These are phyloP conservation scores for Melitaea athalia DNA, from an alignment of 2,888 invertebrate species.

Conservation along the genomic window DNA sequence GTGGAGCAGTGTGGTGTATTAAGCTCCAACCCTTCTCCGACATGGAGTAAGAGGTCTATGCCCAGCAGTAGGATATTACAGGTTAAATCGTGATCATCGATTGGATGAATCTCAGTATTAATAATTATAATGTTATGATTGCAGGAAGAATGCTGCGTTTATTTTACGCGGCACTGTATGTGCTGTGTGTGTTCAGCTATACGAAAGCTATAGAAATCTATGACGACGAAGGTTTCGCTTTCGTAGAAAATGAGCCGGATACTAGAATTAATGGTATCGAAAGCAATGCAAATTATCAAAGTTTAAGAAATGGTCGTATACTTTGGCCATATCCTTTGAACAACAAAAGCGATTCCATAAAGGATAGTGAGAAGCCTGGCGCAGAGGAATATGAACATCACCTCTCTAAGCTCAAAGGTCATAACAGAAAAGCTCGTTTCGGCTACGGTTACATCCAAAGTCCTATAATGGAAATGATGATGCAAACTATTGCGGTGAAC, in stretches of 20 bases:
- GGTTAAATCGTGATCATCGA: no score
- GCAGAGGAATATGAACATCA: constrained; percentile 29
- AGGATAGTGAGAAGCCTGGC: constrained; percentile 24
- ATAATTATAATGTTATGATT: constrained; percentile 6
- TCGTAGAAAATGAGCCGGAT: constrained; percentile 50
- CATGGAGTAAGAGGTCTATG: no score
- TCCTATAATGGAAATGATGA: constrained; percentile 68
- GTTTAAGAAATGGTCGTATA: constrained; percentile 52
- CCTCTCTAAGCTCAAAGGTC: constrained; percentile 31
- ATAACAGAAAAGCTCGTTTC: constrained; percentile 48
- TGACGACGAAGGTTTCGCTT: constrained; percentile 51
- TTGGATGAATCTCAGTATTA: background rate
- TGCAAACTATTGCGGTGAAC: constrained; percentile 58
- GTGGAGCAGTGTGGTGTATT: no score
- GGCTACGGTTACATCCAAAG: constrained; percentile 62
- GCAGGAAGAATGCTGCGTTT: constrained; percentile 55
- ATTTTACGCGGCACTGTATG: constrained; percentile 31
- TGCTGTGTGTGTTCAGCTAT: constrained; percentile 22
- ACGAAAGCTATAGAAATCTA: constrained; percentile 45
- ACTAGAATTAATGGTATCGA: constrained; percentile 39
- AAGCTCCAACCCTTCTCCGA: no score
- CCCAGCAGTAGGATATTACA: no score
- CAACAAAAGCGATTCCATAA: constrained; percentile 44
- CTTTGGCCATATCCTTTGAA: constrained; percentile 62
- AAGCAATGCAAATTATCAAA: constrained; percentile 34